A percentile compares a stretch with the other conserved stretches of the same genome.
Conservation (phyloP, 2,113 vertebrate species). For the Mormyrus iriodes region DNA sequence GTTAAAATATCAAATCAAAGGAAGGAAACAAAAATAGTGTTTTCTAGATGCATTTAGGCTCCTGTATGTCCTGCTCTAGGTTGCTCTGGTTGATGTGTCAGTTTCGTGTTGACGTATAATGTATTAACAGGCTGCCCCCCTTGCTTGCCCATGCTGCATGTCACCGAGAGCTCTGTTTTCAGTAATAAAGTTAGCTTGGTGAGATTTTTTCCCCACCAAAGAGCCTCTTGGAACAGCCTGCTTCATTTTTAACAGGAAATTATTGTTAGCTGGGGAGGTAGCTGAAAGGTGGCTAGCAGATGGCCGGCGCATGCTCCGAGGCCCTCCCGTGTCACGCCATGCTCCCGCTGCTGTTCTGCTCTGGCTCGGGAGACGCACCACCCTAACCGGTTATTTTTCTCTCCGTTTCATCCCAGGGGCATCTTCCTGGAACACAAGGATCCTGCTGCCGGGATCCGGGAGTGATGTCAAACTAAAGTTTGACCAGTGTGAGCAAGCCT, state of each 20-base stretch:
- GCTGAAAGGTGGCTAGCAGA: neutral
- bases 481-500: neutral
- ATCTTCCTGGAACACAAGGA: neutral
- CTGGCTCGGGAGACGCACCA: neutral
- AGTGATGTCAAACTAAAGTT: neutral
- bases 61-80: neutral
- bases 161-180: neutral
- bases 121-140: neutral
- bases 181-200: neutral
- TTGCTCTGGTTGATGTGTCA: neutral
- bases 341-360: neutral
- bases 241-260: neutral
- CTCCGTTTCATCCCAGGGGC: neutral
- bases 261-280: neutral
- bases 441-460: neutral
- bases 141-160: neutral
- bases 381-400: neutral
- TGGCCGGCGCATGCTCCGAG: neutral
- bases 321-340: neutral
- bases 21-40: neutral
- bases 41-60: neutral
- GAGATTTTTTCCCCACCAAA: neutral
- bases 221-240: neutral
- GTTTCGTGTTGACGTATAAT: neutral
- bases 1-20: neutral